Evolutionary conservation across 2,888 invertebrate genomes (phyloP).

Genomic region (Pilophorus perplexus): DNA sequence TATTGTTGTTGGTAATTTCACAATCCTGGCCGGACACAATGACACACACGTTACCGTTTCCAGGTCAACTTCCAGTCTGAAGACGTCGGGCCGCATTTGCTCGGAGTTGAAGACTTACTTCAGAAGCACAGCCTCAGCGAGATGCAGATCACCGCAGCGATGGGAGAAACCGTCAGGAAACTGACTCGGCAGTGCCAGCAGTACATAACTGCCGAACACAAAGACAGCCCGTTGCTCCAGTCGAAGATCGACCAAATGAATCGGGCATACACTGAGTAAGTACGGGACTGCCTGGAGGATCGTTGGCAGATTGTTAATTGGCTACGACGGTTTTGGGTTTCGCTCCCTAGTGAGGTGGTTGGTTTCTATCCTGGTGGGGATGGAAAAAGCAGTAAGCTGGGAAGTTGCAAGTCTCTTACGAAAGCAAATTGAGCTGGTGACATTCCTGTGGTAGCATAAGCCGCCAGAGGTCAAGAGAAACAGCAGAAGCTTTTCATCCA

Average conservation of each 20-base stretch:
- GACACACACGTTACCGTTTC: conserved; percentile 20
- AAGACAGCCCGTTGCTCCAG: conserved; percentile 63
- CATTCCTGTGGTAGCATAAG: no score
- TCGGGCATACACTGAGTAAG: conserved; percentile 69
- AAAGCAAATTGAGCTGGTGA: no score
- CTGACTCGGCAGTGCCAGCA: conserved; percentile 67
- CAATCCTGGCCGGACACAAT: background rate
- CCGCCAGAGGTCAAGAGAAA: no score
- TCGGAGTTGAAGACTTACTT: conserved; percentile 90
- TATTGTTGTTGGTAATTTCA: background rate
- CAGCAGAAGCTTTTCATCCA: no score
- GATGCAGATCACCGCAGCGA: conserved; percentile 75
- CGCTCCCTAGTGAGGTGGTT: no score
- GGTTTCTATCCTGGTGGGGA: no score
- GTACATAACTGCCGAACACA: conserved; percentile 59
- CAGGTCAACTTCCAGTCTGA: conserved; percentile 70
- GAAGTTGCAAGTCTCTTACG: no score
- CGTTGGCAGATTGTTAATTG: no score
- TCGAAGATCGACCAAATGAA: conserved; percentile 74
- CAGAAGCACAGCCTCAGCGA: conserved; percentile 93
- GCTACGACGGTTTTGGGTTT: no score
- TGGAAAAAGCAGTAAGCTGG: no score
- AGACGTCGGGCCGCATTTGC: conserved; percentile 88
- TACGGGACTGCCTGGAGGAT: conserved; percentile 27
- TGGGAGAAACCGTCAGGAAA: conserved; percentile 79